These are phyloP conservation scores for Apamea crenata DNA, from an alignment of 2,888 invertebrate species.

Conservation along the genomic window DNA sequence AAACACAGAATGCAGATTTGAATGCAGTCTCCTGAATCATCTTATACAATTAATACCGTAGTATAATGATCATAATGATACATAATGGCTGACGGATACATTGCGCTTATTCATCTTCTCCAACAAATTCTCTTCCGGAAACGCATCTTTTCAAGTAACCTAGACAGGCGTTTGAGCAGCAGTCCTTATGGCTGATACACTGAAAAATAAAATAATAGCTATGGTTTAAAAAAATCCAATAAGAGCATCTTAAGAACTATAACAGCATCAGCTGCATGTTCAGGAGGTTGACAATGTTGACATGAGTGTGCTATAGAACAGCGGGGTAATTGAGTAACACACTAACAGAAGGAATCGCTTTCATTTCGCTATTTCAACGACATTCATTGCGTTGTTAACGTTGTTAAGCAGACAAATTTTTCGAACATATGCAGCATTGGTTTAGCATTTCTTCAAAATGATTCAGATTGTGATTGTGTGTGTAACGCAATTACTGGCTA, in stretches of 20 bases:
- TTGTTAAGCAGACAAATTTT: too few relatives aligned
- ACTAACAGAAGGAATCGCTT: too few relatives aligned
- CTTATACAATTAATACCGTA: neutral
- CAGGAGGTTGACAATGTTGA: neutral
- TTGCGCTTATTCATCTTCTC: neutral
- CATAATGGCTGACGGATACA: neutral
- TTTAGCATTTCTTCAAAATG: too few relatives aligned
- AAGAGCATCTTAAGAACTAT: neutral
- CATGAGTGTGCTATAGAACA: neutral
- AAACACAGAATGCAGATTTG: slow-evolving; percentile 1
- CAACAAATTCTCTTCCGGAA: slow-evolving; percentile 59
- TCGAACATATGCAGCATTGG: too few relatives aligned
- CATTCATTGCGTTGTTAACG: too few relatives aligned
- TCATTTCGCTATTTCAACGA: too few relatives aligned
- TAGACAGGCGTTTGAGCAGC: slow-evolving; percentile 79
- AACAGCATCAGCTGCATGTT: neutral
- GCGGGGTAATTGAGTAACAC: too few relatives aligned
- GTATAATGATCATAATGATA: neutral
- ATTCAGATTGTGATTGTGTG: too few relatives aligned
- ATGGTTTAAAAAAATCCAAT: neutral
- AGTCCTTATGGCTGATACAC: slow-evolving; percentile 79
- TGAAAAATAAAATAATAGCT: slow-evolving; percentile 60
- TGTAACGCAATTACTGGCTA: neutral
- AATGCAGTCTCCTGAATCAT: neutral
- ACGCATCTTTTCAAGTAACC: slow-evolving; percentile 82